Base-by-base conservation (phyloP, 2,113 vertebrate species). In the Nipponia nippon region DNA sequence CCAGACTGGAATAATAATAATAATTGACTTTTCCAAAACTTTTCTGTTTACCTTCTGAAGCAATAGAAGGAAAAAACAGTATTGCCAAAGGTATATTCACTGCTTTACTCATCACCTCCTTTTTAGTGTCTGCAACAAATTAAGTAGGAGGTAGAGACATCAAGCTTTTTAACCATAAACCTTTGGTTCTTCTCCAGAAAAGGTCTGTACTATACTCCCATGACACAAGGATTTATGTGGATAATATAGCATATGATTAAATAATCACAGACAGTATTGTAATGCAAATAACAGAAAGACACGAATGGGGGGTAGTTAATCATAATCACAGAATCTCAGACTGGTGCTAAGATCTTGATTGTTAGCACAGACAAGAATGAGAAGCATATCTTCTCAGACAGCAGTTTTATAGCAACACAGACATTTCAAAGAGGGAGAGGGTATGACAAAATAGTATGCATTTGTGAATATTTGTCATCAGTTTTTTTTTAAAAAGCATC, bases 211-310 rank as follows among this genome's bases (percentile, higher is more conserved):
- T 80, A 14, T 53, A 38, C 23, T 83, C 66, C 23, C 34, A 53
- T 1, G 2, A 89, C 40, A 50, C n/a, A 65, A 80, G 23, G 49
- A 85, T 85, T 91, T 76, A 12, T 63, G 42, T 59, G 44, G 26
- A 40, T 90, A 65, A 86, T 26, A 70, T 20, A 66, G 36, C 46
- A 62, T 34, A 32, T 66, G 79, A 92, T 95, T 92, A 96, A 92
- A 94, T 87, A 95, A 97, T 92, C 95, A 95, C 42, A 49, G 67
- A 34, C 58, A 67, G n/a, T 58, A 95, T 78, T 96, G 55, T 94
- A 67, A 91, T 93, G 81, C 44, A 92, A 84, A 95, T 85, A 61
- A 44, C 13, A 89, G 47, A 87, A 59, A 82, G 50, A 58, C 20
- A 56, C 11, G 69, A 79, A 78, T 44, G 26, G 14, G 4, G 6